phyloP scores from a whole-genome alignment of 92 coral and sea anemone species.

The Zoanthus sansibaricus region DNA sequence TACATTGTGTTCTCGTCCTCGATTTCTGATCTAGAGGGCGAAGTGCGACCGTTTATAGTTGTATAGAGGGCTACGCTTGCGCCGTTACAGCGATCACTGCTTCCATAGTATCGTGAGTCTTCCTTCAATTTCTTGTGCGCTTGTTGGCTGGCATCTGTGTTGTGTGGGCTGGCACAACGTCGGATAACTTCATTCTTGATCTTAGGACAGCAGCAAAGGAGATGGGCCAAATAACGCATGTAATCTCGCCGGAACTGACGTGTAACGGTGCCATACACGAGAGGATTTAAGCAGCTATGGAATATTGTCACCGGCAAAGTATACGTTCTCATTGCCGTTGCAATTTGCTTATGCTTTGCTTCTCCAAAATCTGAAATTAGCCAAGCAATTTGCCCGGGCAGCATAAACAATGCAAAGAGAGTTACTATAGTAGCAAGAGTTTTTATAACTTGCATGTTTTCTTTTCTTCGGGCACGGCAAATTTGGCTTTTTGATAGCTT shows the following conservation, averaged over 20 bases:
- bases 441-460: conserved; percentile 86
- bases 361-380: conserved; percentile 82
- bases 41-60: not conserved
- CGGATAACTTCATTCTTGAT: not conserved
- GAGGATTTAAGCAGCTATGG: conserved; percentile 37
- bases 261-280: conserved; percentile 46
- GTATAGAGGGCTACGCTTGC: conserved; percentile 9
- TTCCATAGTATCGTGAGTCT: not conserved
- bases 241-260: conserved; percentile 64
- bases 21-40: not conserved
- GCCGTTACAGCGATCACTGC: conserved; percentile 30
- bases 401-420: conserved; percentile 85
- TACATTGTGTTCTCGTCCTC: not conserved
- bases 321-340: conserved; percentile 38
- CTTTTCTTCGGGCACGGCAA: conserved; percentile 68
- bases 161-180: conserved; percentile 30
- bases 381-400: conserved; percentile 96
- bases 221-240: conserved; percentile 76
- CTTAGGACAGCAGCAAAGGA: conserved; percentile 71
- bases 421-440: conserved; percentile 87
- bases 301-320: conserved; percentile 24
- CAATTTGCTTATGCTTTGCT: conserved; percentile 50
- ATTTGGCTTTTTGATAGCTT: conserved; percentile 20
- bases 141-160: conserved; percentile 30
- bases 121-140: not conserved